A percentile compares a stretch with the other conserved stretches of the same genome.
phyloP scores from a whole-genome alignment of 2,113 vertebrate species.

The Nycticorax nycticorax region DNA sequence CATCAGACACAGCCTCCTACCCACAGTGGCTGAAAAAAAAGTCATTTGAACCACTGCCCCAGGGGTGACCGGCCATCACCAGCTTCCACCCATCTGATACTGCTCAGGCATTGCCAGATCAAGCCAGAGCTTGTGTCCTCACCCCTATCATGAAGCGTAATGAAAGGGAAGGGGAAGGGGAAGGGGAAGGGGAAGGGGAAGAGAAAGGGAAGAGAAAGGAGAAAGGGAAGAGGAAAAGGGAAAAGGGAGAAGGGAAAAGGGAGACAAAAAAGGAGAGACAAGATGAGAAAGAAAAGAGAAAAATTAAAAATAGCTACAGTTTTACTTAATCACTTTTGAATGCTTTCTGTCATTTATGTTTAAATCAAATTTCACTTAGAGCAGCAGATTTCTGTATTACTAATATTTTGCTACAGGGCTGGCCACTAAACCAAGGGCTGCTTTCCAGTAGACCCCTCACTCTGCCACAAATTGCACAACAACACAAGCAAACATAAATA shows the following conservation, averaged over 20 bases:
- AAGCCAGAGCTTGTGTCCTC: neutral
- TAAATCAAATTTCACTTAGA: constrained; percentile 51
- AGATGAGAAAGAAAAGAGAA: neutral
- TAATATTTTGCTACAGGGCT: constrained; percentile 65
- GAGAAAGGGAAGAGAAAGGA: too few species aligned
- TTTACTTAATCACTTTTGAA: neutral
- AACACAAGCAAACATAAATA: constrained; percentile 52
- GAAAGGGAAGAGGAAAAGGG: neutral
- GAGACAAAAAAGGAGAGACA: neutral
- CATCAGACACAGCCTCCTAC: constrained; percentile 5
- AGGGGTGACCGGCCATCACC: neutral
- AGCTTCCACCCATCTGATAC: neutral
- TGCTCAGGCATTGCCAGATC: fast-evolving
- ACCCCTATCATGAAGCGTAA: neutral
- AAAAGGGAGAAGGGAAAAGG: too few species aligned
- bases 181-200: neutral
- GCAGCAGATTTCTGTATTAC: constrained; percentile 60
- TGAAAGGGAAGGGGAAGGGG: neutral
- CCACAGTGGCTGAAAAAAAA: neutral
- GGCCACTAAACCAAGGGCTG: constrained; percentile 49
- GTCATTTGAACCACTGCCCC: neutral
- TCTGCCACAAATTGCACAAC: constrained; percentile 72
- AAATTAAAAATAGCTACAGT: neutral
- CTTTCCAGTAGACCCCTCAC: constrained; percentile 38
- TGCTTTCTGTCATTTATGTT: constrained; percentile 23